Conservation (phyloP, 2,113 vertebrate genomes). For the Clarias macrocephalus region DNA sequence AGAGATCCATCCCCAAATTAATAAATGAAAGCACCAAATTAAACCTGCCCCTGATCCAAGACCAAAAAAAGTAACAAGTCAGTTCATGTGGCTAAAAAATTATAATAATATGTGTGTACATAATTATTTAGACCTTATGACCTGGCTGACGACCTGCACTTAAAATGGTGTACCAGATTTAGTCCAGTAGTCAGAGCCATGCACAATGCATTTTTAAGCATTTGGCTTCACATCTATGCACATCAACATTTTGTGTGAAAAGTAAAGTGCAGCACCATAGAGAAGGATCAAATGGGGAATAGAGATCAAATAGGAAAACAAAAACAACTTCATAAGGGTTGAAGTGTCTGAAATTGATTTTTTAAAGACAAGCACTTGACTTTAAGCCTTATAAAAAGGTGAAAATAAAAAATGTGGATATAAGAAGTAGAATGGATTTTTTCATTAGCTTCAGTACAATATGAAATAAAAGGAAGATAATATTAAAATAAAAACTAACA, state of each 20-base stretch:
- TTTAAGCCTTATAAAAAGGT: not conserved
- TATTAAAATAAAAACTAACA: not conserved
- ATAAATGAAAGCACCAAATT: not conserved
- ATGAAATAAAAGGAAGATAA: not conserved
- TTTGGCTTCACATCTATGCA: not conserved
- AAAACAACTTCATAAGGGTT: not conserved
- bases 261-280: not conserved
- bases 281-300: conserved; percentile 13
- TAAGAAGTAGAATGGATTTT: not conserved
- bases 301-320: not conserved
- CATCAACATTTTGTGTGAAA: not conserved
- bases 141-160: not conserved
- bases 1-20: not conserved
- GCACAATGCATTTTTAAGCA: not conserved
- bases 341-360: not conserved
- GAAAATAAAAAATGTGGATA: not conserved
- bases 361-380: not conserved
- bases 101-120: not conserved
- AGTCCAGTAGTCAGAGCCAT: not conserved
- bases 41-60: not conserved
- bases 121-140: not conserved
- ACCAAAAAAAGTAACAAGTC: not conserved
- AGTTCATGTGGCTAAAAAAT: not conserved
- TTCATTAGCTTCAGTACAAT: not conserved
- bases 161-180: not conserved